Evolutionary conservation across 2,888 invertebrate species (phyloP), one percentile per base, ranked within the genome.

Genomic region (Helicoverpa assulta): DNA sequence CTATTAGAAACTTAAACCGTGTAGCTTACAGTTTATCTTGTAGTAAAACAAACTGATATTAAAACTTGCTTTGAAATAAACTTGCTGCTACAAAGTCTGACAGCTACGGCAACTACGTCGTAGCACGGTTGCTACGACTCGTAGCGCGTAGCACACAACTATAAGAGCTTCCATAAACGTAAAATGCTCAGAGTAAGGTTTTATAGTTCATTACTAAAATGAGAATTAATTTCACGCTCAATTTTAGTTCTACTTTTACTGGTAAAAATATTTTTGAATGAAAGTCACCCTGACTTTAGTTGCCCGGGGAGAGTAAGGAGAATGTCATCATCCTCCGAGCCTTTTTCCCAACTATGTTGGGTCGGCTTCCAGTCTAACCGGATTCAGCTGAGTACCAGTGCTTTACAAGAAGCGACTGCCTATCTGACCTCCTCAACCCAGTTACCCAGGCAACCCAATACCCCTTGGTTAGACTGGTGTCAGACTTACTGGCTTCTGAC

Each of bases 41-140:
- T 26, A 60, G 14, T 66, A 52, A 54, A 63, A 57, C 56, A 54
- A 73, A 63, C 18, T 53, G 55, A 64, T 73, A 70, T 55, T 59
- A 67, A 77, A 74, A 67, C 56, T 57, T 62, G 57, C 62, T 77
- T 60, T 62, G n/a, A 66, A 66, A 64, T 80, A 62, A 78, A 73
- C 57, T 68, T 60, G 52, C 63, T 58, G 12, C 50, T 68, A 78
- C 78, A 68, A 78, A 72, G 66, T 78, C 59, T 72, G 37, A 5
- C 37, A 67, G 69, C 73, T 72, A 73, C 73, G 33, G 18, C 5
- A n/a, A 43, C 77, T 76, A 77, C 78, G 56, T 18, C 71, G 74
- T 80, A 80, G 80, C 69, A 57, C 19, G 12, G 50, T 29, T 14
- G 51, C 70, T 73, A 80, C 71, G 37, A 67, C 14, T n/a, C 67